Evolutionary conservation across 2,113 vertebrate genomes (phyloP).

Genomic region (Rhea americana): DNA sequence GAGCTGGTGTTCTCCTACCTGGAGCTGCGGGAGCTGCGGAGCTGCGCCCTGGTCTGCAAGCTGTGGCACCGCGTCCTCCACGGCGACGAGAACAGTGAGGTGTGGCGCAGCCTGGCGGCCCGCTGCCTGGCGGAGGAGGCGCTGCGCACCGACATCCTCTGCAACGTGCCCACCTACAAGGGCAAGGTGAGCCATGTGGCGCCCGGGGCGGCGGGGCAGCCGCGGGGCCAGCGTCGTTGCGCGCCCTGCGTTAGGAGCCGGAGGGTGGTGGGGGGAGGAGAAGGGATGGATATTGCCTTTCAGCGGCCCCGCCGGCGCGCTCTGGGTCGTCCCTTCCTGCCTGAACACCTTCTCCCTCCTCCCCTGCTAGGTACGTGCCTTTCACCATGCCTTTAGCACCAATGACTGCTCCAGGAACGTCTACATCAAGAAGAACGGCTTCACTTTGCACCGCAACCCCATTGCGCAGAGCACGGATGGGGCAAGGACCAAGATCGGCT

Average conservation of each 20-base stretch:
- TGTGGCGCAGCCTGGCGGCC: constrained; percentile 92
- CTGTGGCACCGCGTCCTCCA: constrained; percentile 91
- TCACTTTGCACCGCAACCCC: constrained; percentile 97
- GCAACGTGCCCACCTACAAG: constrained; percentile 94
- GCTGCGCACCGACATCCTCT: constrained; percentile 94
- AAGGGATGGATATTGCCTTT: no score
- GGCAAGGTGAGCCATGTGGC: constrained; percentile 86
- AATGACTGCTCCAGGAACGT: constrained; percentile 98
- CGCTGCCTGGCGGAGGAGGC: constrained; percentile 90
- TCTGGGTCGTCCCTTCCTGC: neutral
- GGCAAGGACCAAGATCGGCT: constrained; percentile 95
- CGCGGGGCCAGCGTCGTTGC: no score
- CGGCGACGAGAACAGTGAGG: constrained; percentile 96
- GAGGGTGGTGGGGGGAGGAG: neutral
- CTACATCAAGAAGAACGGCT: constrained; percentile 98
- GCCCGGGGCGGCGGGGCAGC: neutral
- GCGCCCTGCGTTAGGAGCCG: neutral
- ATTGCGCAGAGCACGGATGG: constrained; percentile 98
- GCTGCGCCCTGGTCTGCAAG: constrained; percentile 91
- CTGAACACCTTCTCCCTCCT: neutral
- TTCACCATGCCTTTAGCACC: constrained; percentile 94
- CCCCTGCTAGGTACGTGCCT: constrained; percentile 86
- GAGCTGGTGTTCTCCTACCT: constrained; percentile 94
- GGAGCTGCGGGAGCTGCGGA: constrained; percentile 88
- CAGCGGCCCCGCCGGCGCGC: neutral